Percentiles rank a stretch among this genome's conserved stretches.
These are phyloP conservation scores for Onthophagus taurus DNA, from an alignment of 1,140 invertebrate genomes.

Conservation along the genomic window DNA sequence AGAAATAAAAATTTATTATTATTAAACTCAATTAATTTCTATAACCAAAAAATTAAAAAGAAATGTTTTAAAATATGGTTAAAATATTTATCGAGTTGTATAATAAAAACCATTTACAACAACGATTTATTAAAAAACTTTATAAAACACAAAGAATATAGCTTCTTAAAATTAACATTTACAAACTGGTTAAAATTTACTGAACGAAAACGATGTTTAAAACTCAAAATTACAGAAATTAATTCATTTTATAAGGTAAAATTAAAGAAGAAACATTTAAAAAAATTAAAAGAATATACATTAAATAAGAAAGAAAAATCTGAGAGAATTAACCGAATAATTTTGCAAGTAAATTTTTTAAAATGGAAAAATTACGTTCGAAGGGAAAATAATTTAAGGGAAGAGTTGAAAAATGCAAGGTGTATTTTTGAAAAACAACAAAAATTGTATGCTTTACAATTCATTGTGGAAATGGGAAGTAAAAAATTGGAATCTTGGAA, in stretches of 20 bases:
- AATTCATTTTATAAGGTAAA: too few species aligned
- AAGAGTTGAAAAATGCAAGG: conserved; percentile 17
- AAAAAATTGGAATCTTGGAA: conserved; percentile 13
- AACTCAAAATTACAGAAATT: too few species aligned
- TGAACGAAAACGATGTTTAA: conserved; percentile 9
- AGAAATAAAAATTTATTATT: too few species aligned
- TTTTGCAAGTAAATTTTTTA: conserved; percentile 8
- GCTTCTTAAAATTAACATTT: conserved; percentile 3
- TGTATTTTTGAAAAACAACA: conserved; percentile 15
- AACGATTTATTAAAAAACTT: too few species aligned
- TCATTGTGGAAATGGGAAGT: conserved; percentile 16
- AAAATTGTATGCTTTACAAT: conserved; percentile 13
- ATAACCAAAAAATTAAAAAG: too few species aligned
- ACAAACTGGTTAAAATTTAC: conserved; percentile 8
- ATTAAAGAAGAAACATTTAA: conserved; percentile 13
- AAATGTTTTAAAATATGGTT: too few species aligned
- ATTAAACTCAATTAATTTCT: too few species aligned
- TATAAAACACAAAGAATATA: neutral
- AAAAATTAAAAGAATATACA: conserved; percentile 7
- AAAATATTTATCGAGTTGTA: too few species aligned
- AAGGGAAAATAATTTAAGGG: conserved; percentile 10
- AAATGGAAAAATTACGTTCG: conserved; percentile 3
- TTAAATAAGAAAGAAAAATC: neutral
- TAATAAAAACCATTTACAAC: too few species aligned
- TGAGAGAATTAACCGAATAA: neutral